These are phyloP conservation scores for Pseudochirops cupreus DNA, from an alignment of 2,797 vertebrate genomes.

Conservation along the genomic window DNA sequence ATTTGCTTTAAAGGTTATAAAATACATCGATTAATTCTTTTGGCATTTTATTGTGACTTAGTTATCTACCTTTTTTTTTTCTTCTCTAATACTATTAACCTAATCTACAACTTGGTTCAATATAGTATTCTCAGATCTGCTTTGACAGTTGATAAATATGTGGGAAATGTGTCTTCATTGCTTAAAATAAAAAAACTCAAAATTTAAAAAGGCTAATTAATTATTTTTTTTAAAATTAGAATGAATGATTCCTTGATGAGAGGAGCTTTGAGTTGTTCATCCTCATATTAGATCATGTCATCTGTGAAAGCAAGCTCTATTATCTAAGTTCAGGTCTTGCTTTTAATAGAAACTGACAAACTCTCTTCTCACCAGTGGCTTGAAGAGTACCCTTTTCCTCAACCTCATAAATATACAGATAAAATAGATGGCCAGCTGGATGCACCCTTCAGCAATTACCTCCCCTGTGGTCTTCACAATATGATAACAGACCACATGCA, in stretches of 20 bases:
- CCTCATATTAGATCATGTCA: slow-evolving; percentile 9
- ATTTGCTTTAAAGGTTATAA: background rate
- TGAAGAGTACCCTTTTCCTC: slow-evolving; percentile 61
- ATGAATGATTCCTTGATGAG: slow-evolving; percentile 21
- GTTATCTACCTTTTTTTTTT: background rate
- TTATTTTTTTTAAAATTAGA: background rate
- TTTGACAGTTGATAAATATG: background rate
- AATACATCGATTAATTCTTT: background rate
- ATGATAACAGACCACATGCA: slow-evolving; percentile 31
- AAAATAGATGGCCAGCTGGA: slow-evolving; percentile 59
- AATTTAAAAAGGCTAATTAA: slow-evolving; percentile 21
- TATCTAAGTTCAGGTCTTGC: slow-evolving; percentile 30
- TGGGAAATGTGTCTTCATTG: background rate
- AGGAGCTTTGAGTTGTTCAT: slow-evolving; percentile 33
- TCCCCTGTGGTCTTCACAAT: slow-evolving; percentile 58
- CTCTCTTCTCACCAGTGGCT: slow-evolving; percentile 51
- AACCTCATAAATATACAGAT: slow-evolving; percentile 65
- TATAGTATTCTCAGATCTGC: background rate
- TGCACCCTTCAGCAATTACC: slow-evolving; percentile 57
- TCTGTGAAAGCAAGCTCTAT: slow-evolving; percentile 29
- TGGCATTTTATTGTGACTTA: background rate
- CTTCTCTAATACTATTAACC: slow-evolving; percentile 11
- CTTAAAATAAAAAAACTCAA: slow-evolving; percentile 5
- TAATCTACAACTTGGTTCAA: slow-evolving; percentile 23
- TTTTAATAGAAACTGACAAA: slow-evolving; percentile 58